phyloP scores from a whole-genome alignment of 2,888 invertebrate species.

The Prosapia bicincta region DNA sequence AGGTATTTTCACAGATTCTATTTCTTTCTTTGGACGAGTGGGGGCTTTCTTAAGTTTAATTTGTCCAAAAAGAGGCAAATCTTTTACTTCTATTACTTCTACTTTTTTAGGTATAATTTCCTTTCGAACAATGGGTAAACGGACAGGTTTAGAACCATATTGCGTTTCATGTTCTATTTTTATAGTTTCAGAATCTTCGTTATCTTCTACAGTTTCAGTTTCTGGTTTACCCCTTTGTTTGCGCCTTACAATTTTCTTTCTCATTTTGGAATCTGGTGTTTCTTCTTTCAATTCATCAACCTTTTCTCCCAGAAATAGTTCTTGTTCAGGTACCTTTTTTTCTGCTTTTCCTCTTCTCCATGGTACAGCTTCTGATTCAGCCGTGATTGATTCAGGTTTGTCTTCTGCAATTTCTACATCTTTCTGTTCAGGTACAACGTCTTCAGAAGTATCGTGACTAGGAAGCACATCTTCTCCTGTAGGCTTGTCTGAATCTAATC shows the following conservation, averaged over 20 bases:
- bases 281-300: too few relatives aligned
- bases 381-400: background rate
- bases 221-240: too few relatives aligned
- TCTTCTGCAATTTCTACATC: background rate
- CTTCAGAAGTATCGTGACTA: background rate
- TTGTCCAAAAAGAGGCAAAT: conserved; percentile 60
- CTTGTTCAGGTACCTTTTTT: background rate
- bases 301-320: too few relatives aligned
- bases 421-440: background rate
- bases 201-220: background rate
- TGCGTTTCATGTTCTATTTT: background rate
- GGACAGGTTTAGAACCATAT: conserved; percentile 3
- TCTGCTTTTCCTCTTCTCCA: background rate
- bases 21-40: conserved; percentile 51
- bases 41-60: conserved; percentile 48
- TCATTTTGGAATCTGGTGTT: too few relatives aligned
- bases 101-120: conserved; percentile 35
- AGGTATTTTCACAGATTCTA: conserved; percentile 51
- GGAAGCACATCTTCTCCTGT: background rate
- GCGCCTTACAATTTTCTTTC: too few relatives aligned
- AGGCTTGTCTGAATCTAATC: conserved; percentile 7
- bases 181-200: background rate
- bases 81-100: conserved; percentile 40
- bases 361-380: background rate
- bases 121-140: conserved; percentile 30